Base-by-base conservation (phyloP, 1,140 invertebrate species). In the Sycophila sp. region DNA sequence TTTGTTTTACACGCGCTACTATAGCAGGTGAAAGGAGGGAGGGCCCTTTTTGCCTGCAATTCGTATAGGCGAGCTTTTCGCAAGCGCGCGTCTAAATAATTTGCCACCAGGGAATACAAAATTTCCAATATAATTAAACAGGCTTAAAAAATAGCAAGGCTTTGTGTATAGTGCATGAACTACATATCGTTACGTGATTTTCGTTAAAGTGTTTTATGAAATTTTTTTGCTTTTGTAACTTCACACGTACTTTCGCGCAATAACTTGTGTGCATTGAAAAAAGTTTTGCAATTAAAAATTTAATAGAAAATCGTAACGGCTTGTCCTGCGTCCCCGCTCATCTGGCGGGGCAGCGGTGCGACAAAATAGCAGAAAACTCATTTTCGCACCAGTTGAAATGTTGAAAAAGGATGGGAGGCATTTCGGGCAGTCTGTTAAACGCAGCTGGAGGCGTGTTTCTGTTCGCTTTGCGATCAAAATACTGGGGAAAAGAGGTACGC, bases 351-450 rank as follows among this genome's bases (percentile, higher is more conserved):
- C 7, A 47, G 32, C 36, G 17, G 28, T 15, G 38, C 17, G 22
- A 17, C 26, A 13, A 56, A 56, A 56, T 17, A 55, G 36, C 40
- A 58, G 51, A 30, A 66, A 67, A 67, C 40, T 67, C 53, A 67
- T 67, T 67, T 64, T 59, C 53, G 36, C 34, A 58, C 65, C 34
- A 30, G 65, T 30, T 26, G 17, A 47, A 19, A 28, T 32, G 26
- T 24, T 8, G 32, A 15, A 30, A 2, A 38, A 7, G 60, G 8
- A 30, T 15, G 30, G 53, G 17, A 58, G n/a, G n/a, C 28, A 58
- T 36, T n/a, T 30, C 38, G 30, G 28, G 47, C 38, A 66, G 45
- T 66, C 11, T 28, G 51, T 66, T 55, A 56, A 36, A 45, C 15
- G 19, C 65, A 47, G 53, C 40, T 67, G 53, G 53, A 47, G 11